Conservation (phyloP, 2,888 invertebrate genomes). For the Periphyllus acericola region DNA sequence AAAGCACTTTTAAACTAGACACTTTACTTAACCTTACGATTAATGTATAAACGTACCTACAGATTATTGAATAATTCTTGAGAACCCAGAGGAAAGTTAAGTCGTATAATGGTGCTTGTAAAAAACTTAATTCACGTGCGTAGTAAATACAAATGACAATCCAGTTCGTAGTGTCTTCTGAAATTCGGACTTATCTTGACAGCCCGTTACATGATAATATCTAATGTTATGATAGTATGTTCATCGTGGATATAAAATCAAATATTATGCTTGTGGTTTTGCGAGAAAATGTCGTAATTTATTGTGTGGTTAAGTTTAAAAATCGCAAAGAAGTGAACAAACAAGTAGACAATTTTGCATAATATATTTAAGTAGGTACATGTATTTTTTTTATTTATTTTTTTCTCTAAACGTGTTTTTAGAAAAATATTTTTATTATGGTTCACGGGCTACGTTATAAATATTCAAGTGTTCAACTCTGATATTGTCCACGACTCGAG, state of each 20-base stretch:
- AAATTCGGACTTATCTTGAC: background rate
- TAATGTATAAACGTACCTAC: background rate
- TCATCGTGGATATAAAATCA: constrained; percentile 25
- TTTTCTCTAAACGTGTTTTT: background rate
- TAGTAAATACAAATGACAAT: background rate
- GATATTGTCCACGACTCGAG: background rate
- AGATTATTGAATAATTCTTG: background rate
- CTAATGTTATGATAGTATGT: background rate
- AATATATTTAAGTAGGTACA: constrained; percentile 8
- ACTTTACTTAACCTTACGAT: too few relatives aligned
- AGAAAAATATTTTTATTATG: background rate
- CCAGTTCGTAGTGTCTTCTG: background rate
- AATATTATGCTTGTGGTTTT: constrained; percentile 3
- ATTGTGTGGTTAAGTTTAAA: constrained; percentile 21
- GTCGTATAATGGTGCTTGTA: background rate
- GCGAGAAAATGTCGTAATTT: background rate
- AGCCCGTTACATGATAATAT: background rate
- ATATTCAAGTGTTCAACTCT: constrained; percentile 17
- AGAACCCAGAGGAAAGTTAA: background rate
- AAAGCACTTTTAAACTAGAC: background rate
- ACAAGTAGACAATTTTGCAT: constrained; percentile 19
- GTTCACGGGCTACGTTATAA: background rate
- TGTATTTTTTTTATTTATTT: constrained; percentile 17
- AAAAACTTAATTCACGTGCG: background rate
- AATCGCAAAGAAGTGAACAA: background rate